Evolutionary conservation across 2,888 invertebrate genomes (phyloP), one percentile per base, ranked within the genome.

Genomic region (Heteropelma amictum): DNA sequence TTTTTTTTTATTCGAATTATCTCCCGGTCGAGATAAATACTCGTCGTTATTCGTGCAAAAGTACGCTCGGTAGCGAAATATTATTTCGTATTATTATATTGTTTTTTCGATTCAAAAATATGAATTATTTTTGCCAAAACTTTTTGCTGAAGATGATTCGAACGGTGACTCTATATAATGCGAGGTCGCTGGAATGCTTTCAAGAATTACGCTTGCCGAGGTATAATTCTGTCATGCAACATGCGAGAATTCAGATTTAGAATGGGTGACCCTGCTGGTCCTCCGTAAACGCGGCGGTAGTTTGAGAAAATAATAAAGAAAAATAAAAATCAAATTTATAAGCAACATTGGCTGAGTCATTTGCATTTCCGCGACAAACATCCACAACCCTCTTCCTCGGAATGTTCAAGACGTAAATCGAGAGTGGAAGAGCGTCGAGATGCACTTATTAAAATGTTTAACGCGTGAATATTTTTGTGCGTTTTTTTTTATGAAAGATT

Each of bases 121-220:
- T 33, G 7, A 4, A 42, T 42, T 17, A 6, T 23, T 23, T 3
- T 26, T 14, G 17, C 8, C 12, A 26, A 58, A 2, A 1, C 2
- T 40, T 28, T 63, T 17, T 26, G n/a, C n/a, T 12, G 1, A 1
- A 14, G 7, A 26, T 61, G 2, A 23, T 21, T 64, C 7, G 33
- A 26, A 26, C 30, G 28, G 8, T 40, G 12, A 56, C 17, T 38
- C 23, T 49, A 17, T 42, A n/a, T 40, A 61, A 21, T 6, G 10
- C 7, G 10, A 10, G 61, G 23, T 58, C 38, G 76, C 76, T 76
- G 76, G 76, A 76, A 76, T 72, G 68, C 42, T 71, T 69, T 77
- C 77, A 77, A 77, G 54, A 76, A 77, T 70, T 76, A 72, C 70
- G 58, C 49, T 70, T 45, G 63, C 40, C 47, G 42, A 58, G 49